Percentiles rank a stretch among this genome's conserved stretches.
Conservation (phyloP, 2,888 invertebrate genomes). For the Mythimna impura region DNA sequence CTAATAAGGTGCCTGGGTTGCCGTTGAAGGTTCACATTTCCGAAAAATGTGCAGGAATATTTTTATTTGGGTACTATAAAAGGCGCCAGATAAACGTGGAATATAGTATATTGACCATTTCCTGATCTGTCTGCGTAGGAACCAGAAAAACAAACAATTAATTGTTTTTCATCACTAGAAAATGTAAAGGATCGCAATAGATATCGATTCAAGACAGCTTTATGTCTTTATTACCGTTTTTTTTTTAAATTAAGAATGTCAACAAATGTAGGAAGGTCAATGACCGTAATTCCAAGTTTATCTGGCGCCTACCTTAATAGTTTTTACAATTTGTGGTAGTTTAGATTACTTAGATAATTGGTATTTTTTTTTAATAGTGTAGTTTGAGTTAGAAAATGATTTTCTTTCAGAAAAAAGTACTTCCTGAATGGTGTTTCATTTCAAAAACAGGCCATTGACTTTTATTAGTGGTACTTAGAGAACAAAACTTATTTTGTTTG, state of each 20-base stretch:
- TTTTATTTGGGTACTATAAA: not conserved
- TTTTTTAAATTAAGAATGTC: no score
- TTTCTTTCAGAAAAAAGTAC: not conserved
- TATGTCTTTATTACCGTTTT: no score
- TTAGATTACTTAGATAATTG: not conserved
- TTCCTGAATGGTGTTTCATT: not conserved
- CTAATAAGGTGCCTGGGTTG: slow-evolving; percentile 31
- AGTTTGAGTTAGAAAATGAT: not conserved
- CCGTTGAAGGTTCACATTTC: slow-evolving; percentile 11
- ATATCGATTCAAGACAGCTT: no score
- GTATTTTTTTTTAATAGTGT: not conserved
- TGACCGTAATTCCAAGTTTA: no score
- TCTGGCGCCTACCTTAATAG: not conserved
- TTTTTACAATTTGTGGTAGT: not conserved
- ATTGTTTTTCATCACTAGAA: no score
- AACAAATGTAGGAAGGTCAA: no score
- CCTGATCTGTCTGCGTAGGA: no score
- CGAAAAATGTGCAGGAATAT: not conserved
- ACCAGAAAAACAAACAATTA: no score
- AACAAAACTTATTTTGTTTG: slow-evolving; percentile 35
- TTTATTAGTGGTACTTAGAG: slow-evolving; percentile 5
- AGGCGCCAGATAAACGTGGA: no score
- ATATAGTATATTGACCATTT: no score
- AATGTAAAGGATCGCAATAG: no score
- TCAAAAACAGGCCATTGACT: slow-evolving; percentile 15